Percentiles rank a stretch among this genome's conserved stretches.
Evolutionary conservation across 2,888 invertebrate genomes (phyloP).

Genomic region (Alloplasta piceator): DNA sequence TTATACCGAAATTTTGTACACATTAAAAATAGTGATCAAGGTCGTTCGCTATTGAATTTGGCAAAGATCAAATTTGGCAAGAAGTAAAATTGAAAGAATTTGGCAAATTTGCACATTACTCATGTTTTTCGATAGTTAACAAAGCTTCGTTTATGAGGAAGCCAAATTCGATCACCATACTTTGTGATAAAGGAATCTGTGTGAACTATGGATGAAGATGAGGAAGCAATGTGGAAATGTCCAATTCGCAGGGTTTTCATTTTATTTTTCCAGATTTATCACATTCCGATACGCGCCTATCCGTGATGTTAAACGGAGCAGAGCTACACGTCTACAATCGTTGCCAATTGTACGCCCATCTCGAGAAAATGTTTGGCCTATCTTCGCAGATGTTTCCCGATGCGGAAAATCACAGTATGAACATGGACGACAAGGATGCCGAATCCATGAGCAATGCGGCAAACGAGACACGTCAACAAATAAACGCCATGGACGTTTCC

Average conservation of each 20-base stretch:
- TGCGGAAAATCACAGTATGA: constrained; percentile 83
- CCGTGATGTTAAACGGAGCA: constrained; percentile 96
- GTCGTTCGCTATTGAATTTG: too few species aligned
- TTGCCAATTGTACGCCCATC: constrained; percentile 92
- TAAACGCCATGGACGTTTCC: constrained; percentile 80
- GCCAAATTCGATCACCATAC: too few species aligned
- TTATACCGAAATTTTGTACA: too few species aligned
- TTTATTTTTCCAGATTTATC: constrained; percentile 91
- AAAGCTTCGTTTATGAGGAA: too few species aligned
- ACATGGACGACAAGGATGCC: constrained; percentile 77
- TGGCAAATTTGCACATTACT: too few species aligned
- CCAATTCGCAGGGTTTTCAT: constrained; percentile 3
- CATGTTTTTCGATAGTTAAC: too few species aligned
- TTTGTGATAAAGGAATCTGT: too few species aligned
- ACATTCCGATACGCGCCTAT: constrained; percentile 96
- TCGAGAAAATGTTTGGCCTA: constrained; percentile 95
- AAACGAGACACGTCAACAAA: constrained; percentile 78
- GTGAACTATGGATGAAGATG: too few species aligned
- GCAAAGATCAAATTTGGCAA: too few species aligned
- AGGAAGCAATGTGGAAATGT: too few species aligned
- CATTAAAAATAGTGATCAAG: too few species aligned
- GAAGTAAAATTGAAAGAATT: too few species aligned
- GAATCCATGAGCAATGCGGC: constrained; percentile 76
- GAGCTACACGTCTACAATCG: constrained; percentile 98
- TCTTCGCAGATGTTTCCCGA: constrained; percentile 90